Conservation (phyloP, 2,113 vertebrate species). For the Eclectus roratus region DNA sequence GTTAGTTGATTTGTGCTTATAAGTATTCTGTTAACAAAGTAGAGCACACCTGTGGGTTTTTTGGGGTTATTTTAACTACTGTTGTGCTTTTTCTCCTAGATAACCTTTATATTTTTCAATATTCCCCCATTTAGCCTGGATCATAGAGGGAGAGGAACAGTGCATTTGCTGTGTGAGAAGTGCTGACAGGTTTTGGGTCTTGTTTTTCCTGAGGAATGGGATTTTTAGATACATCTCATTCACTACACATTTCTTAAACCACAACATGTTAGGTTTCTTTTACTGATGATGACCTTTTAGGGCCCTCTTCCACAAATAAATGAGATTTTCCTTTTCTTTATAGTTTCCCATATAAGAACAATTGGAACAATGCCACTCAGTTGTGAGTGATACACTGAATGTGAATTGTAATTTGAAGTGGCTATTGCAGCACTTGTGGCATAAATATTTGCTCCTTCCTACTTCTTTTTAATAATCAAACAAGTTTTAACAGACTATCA, state of each 20-base stretch:
- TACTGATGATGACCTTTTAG: not conserved
- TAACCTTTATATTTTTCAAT: not conserved
- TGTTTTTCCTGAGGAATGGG: not conserved
- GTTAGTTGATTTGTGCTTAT: not conserved
- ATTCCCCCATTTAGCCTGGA: not conserved
- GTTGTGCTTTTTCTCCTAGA: not conserved
- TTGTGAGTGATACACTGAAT: not conserved
- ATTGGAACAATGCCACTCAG: not conserved
- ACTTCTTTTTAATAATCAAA: not conserved
- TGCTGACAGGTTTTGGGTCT: not conserved
- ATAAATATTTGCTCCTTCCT: not conserved
- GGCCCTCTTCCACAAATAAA: not conserved
- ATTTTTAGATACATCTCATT: not conserved
- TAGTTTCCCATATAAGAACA: not conserved
- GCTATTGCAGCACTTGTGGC: not conserved
- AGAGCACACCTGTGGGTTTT: not conserved
- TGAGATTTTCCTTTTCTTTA: not conserved
- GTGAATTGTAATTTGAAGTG: not conserved
- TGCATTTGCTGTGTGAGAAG: not conserved
- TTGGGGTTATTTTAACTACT: not conserved
- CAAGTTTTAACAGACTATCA: not conserved
- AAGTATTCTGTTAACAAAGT: not conserved
- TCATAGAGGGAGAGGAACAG: not conserved
- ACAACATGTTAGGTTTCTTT: not conserved
- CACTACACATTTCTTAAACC: not conserved